A percentile compares a stretch with the other conserved stretches of the same genome.
phyloP scores from a whole-genome alignment of 2,113 vertebrate genomes.

The Hirundichthys speculiger region DNA sequence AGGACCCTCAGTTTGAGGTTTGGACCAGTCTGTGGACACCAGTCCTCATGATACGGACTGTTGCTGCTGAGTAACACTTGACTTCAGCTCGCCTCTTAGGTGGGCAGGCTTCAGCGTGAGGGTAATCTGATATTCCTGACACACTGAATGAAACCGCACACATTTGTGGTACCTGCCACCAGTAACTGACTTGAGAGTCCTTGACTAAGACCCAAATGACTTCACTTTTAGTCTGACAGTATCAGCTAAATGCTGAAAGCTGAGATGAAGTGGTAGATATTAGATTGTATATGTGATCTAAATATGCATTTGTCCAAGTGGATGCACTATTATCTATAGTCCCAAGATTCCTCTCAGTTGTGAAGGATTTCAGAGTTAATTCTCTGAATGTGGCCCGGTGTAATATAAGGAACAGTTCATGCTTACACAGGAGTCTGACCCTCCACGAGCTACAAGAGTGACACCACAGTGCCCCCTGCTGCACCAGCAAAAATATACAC shows the following conservation, averaged over 20 bases:
- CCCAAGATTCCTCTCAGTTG: constrained; percentile 20
- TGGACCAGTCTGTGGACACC: constrained; percentile 27
- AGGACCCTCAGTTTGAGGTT: constrained; percentile 8
- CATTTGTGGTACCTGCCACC: too few relatives aligned
- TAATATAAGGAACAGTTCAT: constrained; percentile 18
- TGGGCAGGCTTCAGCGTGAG: constrained; percentile 20
- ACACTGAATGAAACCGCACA: constrained; percentile 3
- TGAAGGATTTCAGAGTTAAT: constrained; percentile 25
- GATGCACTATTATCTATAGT: constrained; percentile 22
- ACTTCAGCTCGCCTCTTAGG: too few relatives aligned
- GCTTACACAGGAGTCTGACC: constrained; percentile 33
- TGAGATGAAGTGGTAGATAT: too few relatives aligned
- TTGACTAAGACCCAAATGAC: constrained; percentile 1
- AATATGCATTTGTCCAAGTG: constrained; percentile 11
- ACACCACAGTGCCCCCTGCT: constrained; percentile 80
- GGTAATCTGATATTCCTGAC: constrained; percentile 47
- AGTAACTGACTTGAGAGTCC: constrained; percentile 6
- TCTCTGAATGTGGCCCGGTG: constrained; percentile 19
- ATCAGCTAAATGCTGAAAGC: background rate
- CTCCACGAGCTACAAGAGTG: constrained; percentile 11
- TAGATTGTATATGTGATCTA: background rate
- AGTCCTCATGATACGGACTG: constrained; percentile 26
- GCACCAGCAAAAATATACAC: constrained; percentile 21
- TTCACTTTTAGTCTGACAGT: constrained; percentile 5
- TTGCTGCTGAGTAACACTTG: too few relatives aligned